Percentiles rank a stretch among this genome's conserved stretches.
These are phyloP conservation scores for Chrysogorgia sp. DNA, from an alignment of 92 coral and sea anemone species.

Conservation along the genomic window DNA sequence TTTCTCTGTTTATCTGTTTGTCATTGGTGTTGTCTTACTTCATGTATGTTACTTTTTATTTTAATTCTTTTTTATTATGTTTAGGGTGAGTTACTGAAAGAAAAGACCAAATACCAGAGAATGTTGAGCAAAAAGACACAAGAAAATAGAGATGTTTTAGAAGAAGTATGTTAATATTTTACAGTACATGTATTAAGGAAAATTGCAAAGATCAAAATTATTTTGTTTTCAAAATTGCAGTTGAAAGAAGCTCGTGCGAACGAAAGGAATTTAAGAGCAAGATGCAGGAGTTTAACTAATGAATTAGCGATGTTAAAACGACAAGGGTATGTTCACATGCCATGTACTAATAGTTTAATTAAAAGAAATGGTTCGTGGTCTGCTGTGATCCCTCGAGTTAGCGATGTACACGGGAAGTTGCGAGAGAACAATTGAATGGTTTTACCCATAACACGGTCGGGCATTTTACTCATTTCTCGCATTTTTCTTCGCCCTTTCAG, in stretches of 20 bases:
- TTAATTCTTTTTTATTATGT: not conserved
- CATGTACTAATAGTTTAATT: not conserved
- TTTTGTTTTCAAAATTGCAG: too few relatives aligned
- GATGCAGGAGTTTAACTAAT: constrained; percentile 94
- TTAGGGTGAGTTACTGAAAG: constrained; percentile 90
- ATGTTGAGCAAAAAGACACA: constrained; percentile 82
- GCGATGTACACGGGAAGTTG: too few relatives aligned
- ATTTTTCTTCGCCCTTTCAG: too few relatives aligned
- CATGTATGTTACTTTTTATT: not conserved
- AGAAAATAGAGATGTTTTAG: constrained; percentile 80
- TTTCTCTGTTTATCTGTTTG: not conserved
- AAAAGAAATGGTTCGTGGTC: not conserved
- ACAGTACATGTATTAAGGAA: too few relatives aligned
- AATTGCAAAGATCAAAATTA: too few relatives aligned
- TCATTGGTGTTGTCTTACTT: not conserved
- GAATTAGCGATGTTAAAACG: constrained; percentile 88
- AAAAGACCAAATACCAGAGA: constrained; percentile 87
- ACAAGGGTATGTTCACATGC: constrained; percentile 64
- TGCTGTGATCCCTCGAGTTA: too few relatives aligned
- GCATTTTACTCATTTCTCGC: too few relatives aligned
- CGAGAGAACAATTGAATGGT: too few relatives aligned
- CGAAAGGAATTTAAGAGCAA: constrained; percentile 91
- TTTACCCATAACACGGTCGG: too few relatives aligned
- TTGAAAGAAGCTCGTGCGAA: constrained; percentile 91
- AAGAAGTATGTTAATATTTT: constrained; percentile 82